Base-by-base conservation (phyloP, 2,888 invertebrate species). In the Oligia fasciuncula region DNA sequence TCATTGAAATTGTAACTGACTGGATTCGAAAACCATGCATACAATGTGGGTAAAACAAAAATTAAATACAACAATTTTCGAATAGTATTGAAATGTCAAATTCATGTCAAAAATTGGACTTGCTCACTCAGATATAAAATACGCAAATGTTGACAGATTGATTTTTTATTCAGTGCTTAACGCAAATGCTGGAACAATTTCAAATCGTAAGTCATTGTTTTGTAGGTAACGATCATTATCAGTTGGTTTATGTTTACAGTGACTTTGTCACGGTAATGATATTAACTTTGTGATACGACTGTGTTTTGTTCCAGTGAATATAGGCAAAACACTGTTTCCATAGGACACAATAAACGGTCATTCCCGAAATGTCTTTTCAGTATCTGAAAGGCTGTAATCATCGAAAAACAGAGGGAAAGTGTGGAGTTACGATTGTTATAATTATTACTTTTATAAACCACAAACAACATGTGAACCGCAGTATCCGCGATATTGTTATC, bases 41-140 rank as follows among this genome's bases (percentile, higher is more conserved):
- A 63, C 79, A 83, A 85, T 86, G 90, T n/a, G 90, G 94, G 94
- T 94, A 91, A 46, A 69, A 70, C 13, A 13, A 83, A 82, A 85
- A 63, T 57, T 57, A 77, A 76, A 70, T 23, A 29, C 9, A 13
- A 9, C 6, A 65, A 54, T 46, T 46, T n/a, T 49, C 68, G n/a
- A n/a, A 57, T 35, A 29, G 14, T 49, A 13, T 69, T 54, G 5
- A 66, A 69, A 80, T 67, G 79, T 83, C 66, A 82, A 82, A 60
- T 60, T 51, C 14, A 51, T 66, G 79, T 79, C 67, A 76, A 82
- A 67, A 60, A 40, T 60, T 60, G 4, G 17, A 17, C 23, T 73
- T 23, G 2, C 11, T 29, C 13, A 46, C 17, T 29, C 13, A 54
- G 19, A 29, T 14, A 6, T 17, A 49, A 62, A 60, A 62, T 40